A percentile compares a stretch with the other conserved stretches of the same genome.
Conservation (phyloP, 2,113 vertebrate genomes). For the Antechinus stuartii region DNA sequence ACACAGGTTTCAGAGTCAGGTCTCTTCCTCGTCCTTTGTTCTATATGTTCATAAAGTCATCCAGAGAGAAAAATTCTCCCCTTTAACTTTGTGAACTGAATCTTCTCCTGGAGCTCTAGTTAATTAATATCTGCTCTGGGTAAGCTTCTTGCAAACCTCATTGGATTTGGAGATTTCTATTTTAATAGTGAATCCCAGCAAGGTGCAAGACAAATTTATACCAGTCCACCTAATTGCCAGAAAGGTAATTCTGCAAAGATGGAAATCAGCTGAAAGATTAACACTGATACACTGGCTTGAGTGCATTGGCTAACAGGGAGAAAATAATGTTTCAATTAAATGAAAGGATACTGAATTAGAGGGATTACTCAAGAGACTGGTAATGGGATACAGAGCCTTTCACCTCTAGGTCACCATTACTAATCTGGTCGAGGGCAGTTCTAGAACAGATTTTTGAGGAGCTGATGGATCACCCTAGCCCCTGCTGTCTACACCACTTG, state of each 20-base stretch:
- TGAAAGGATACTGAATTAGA: slow-evolving; percentile 78
- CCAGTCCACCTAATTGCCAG: slow-evolving; percentile 75
- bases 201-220: slow-evolving; percentile 77
- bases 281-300: slow-evolving; percentile 72
- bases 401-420: slow-evolving; percentile 76
- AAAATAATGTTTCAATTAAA: slow-evolving; percentile 83
- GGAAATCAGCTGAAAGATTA: slow-evolving; percentile 80
- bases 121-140: slow-evolving; percentile 75
- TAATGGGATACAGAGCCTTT: slow-evolving; percentile 80
- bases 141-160: slow-evolving; percentile 66
- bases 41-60: slow-evolving; percentile 18
- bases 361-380: slow-evolving; percentile 76
- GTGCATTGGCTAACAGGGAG: slow-evolving; percentile 74
- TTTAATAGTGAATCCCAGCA: slow-evolving; percentile 69
- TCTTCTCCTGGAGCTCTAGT: slow-evolving; percentile 59
- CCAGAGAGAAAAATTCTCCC: slow-evolving; percentile 62
- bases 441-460: slow-evolving; percentile 72
- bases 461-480: slow-evolving; percentile 74
- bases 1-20: slow-evolving; percentile 36
- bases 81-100: slow-evolving; percentile 60
- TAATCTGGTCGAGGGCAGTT: slow-evolving; percentile 76
- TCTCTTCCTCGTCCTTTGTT: slow-evolving; percentile 53
- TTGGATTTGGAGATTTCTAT: slow-evolving; percentile 73
- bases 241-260: slow-evolving; percentile 79
- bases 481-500: slow-evolving; percentile 72